Evolutionary conservation across 2,113 vertebrate species (phyloP), one percentile per base, ranked within the genome.

Genomic region (Hippolais icterina): DNA sequence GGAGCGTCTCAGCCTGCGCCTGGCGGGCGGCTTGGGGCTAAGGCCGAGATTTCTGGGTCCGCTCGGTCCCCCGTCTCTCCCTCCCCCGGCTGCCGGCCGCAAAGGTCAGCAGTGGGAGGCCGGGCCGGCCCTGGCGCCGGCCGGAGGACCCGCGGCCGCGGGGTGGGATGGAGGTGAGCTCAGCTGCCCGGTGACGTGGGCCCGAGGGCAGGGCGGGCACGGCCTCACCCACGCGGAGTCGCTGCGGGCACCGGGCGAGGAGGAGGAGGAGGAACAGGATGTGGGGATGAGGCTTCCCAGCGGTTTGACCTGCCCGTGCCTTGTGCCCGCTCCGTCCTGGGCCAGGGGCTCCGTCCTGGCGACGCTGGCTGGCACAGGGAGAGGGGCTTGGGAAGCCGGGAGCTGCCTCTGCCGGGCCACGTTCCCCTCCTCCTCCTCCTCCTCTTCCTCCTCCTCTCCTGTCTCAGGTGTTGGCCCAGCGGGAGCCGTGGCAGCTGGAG

Each of bases 61-160:
- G 27, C 1, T 10, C 20, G 24, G 41, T 12, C 6, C 31, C 22
- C 28, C 2, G 37, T 16, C 23, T 39, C 23, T 82, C 23, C 53
- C 78, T 75, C 60, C 87, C 22, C 60, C 52, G 33, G 71, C 68
- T 86, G 87, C 15, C 63, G 33, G 54, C 77, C 39, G 27, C 94
- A 83, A 95, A 90, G 94, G 93, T 71, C 91, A 89, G 52, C 57
- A 19, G 87, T 90, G 91, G 95, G 92, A 88, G 89, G 96, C 68
- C 66, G 52, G 44, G 53, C 91, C 14, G 61, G 71, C 52, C 42
- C 33, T 12, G 92, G 90, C 81, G 92, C 92, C 87, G 9, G 72
- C 72, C 23, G 24, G 39, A n/a, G 77, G 42, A 56, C 56, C 63
- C 28, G 42, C 37, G 39, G 77, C 77, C 77, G 61, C 49, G 59